Evolutionary conservation across 2,888 invertebrate genomes (phyloP).

Genomic region (Caenorhabditis sinica): DNA sequence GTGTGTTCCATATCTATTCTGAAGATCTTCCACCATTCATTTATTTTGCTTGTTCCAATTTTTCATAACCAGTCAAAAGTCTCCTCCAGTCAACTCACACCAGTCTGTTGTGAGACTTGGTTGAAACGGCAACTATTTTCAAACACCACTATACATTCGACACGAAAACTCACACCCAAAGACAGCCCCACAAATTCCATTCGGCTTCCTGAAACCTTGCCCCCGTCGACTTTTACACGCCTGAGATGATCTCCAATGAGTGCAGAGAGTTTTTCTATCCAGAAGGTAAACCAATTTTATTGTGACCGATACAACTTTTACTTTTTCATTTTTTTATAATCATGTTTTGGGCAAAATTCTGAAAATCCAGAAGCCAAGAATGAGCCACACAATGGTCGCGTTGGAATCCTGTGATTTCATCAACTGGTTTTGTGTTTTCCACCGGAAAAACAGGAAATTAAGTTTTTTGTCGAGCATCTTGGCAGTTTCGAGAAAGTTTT

Average conservation of each 20-base stretch:
- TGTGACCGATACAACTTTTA: conserved; percentile 35
- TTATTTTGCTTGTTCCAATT: conserved; percentile 64
- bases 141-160: conserved; percentile 50
- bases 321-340: neutral
- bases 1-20: conserved; percentile 41
- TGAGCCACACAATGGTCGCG: too few species aligned
- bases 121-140: conserved; percentile 49
- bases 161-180: neutral
- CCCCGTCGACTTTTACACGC: conserved; percentile 47
- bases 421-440: conserved; percentile 52
- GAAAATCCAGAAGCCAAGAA: neutral
- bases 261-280: conserved; percentile 55
- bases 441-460: conserved; percentile 61
- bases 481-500: conserved; percentile 33
- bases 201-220: conserved; percentile 36
- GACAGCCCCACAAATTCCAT: neutral
- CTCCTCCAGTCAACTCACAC: conserved; percentile 28
- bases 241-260: conserved; percentile 56
- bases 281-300: conserved; percentile 52
- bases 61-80: conserved; percentile 54
- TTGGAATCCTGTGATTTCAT: conserved; percentile 2
- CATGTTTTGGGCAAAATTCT: neutral
- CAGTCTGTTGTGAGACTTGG: conserved; percentile 35
- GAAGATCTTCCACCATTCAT: conserved; percentile 53
- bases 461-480: conserved; percentile 43